Evolutionary conservation across 2,888 invertebrate genomes (phyloP).

Genomic region (Drosophila borealis): DNA sequence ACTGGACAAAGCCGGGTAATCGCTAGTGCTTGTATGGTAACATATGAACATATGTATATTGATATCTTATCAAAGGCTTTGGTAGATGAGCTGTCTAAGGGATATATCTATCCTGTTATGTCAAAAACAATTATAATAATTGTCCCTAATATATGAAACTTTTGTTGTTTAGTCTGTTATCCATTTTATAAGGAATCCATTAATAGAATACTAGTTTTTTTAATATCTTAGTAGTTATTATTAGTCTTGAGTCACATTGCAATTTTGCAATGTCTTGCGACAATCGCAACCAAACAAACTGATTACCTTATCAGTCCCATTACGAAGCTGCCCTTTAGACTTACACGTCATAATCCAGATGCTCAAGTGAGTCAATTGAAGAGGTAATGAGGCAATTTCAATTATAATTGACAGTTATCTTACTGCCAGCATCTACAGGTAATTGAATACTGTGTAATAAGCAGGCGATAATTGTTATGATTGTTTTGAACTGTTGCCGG

Average conservation of each 20-base stretch:
- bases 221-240: background rate
- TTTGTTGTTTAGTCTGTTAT: background rate
- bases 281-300: conserved; percentile 6
- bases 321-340: conserved; percentile 44
- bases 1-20: too few species aligned
- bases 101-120: too few species aligned
- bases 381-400: conserved; percentile 16
- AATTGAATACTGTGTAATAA: conserved; percentile 39
- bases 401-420: conserved; percentile 14
- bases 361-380: conserved; percentile 44
- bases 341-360: conserved; percentile 50
- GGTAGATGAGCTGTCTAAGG: too few species aligned
- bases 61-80: too few species aligned
- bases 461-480: conserved; percentile 17
- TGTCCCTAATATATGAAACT: too few species aligned
- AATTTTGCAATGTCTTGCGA: background rate
- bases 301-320: conserved; percentile 27
- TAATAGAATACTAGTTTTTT: too few species aligned
- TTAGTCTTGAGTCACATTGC: background rate
- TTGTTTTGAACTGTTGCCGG: background rate
- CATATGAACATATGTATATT: too few species aligned
- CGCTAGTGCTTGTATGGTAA: too few species aligned
- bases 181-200: background rate
- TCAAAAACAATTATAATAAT: too few species aligned
- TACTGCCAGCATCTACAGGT: conserved; percentile 3